Base-by-base conservation (phyloP, 1,140 invertebrate genomes). In the Nephila pilipes region DNA sequence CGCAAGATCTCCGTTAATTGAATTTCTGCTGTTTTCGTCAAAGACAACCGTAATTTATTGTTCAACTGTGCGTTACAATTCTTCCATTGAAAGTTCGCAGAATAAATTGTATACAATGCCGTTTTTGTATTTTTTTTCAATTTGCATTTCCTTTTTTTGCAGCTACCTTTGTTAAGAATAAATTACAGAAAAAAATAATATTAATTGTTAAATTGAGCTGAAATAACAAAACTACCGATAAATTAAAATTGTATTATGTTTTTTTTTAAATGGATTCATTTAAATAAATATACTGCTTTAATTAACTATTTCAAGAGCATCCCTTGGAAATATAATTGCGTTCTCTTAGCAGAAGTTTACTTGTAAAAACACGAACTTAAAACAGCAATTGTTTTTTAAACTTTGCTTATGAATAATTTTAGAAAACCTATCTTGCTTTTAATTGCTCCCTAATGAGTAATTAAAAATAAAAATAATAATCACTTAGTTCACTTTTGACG, bases 31-130 rank as follows among this genome's bases (percentile, higher is more conserved):
- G 46, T 81, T 55, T 46, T 55, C n/a, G 12, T 55, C 46, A 38
- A 55, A 20, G 38, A 46, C 80, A n/a, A 25, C 80, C 46, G 54
- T 81, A 55, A 81, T 54, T 54, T 38, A 81, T 81, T 81, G 20
- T 29, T 81, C 80, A 54, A 55, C 8, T 46, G 20, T 10, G 46
- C 12, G 12, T 81, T n/a, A 14, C 38, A 54, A 54, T 54, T 75
- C 58, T 22, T 16, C 20, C 22, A 60, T 60, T 60, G 16, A 22
- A 22, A 20, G 20, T 22, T 22, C 58, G 3, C 20, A 4, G 46
- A 6, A 46, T 46, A 46, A 10, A 46, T 46, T 4, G 46, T 10
- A n/a, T n/a, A 46, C 46, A 46, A 10, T 46, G 46, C 12, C 22
- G 14, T 25, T 3, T 65, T 65, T 29, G 6, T 25, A 2, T n/a